Evolutionary conservation across 2,113 vertebrate species (phyloP), one percentile per base, ranked within the genome.

Genomic region (Ceyx cyanopectus): DNA sequence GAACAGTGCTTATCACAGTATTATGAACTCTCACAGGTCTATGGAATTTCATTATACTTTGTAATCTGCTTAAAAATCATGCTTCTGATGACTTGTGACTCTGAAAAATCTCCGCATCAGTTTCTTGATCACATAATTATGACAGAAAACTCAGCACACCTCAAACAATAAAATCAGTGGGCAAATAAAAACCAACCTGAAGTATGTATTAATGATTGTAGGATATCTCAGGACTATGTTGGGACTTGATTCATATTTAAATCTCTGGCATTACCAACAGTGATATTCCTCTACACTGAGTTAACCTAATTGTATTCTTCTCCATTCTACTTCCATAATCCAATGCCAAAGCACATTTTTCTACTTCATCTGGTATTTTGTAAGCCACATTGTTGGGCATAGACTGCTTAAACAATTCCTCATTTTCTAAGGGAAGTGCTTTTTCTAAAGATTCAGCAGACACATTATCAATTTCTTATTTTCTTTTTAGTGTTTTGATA

Each of bases 391-490:
- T 70, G 29, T 34, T 75, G 62, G 29, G 66, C 19, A 61, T 10
- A 70, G 5, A 21, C 29, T 54, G 53, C 50, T 85, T 50, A 88
- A 90, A 73, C 14, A 81, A 84, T 41, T 87, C 32, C 57, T 90
- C 4, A 0, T 69, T 94, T 96, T 94, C 70, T 66, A 81, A 81
- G 91, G 45, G 20, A 93, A 92, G 48, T 61, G 29, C 5, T 76
- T 89, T 83, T 95, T 51, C 57, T 85, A 66, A 79, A 73, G 62
- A 93, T 84, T 90, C 62, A 78, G 62, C 90, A 96, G 22, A 13
- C 43, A 68, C 2, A 0, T 61, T 87, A 87, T 66, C 89, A 91
- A 89, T 92, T 95, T 88, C 53, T 45, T 68, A 61, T 84, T 90
- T 84, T 70, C 30, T 80, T 87, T 87, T 87, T 80, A 85, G 54